Evolutionary conservation across 2,113 vertebrate genomes (phyloP).

Genomic region (Ptilorrhoa leucosticta): DNA sequence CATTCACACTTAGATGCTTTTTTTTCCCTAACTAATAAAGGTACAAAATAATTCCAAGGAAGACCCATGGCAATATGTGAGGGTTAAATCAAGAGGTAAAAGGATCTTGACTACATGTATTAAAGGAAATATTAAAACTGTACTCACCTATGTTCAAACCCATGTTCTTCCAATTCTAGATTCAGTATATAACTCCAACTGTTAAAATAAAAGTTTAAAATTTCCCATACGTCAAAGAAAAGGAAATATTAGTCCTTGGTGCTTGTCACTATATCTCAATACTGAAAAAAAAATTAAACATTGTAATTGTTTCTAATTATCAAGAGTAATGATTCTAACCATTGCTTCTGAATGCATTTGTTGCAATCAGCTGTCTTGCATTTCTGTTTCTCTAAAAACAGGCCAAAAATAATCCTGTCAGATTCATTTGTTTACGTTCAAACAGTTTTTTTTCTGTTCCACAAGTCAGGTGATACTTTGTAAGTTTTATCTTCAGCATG

Average conservation of each 20-base stretch:
- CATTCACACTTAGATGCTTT: background rate
- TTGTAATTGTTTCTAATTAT: background rate
- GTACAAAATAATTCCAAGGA: background rate
- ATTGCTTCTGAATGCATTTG: background rate
- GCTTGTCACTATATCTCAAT: background rate
- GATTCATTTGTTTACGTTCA: background rate
- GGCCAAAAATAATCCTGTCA: background rate
- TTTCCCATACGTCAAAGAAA: background rate
- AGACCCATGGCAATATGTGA: fast-evolving
- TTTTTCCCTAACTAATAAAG: background rate
- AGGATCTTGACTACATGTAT: background rate
- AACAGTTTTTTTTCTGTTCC: background rate
- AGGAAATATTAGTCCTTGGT: background rate
- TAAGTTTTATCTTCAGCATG: background rate
- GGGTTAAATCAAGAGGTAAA: background rate
- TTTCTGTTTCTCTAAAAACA: background rate
- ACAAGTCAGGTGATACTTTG: background rate
- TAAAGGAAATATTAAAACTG: background rate
- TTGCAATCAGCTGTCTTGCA: background rate
- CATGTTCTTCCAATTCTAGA: background rate
- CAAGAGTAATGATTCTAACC: background rate
- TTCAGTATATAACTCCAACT: background rate
- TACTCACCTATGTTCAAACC: background rate
- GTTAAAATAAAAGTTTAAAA: background rate
- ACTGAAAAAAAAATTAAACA: background rate